Evolutionary conservation across 2,797 vertebrate species (phyloP), one percentile per base, ranked within the genome.

Genomic region (Gymnothorax reevesii): DNA sequence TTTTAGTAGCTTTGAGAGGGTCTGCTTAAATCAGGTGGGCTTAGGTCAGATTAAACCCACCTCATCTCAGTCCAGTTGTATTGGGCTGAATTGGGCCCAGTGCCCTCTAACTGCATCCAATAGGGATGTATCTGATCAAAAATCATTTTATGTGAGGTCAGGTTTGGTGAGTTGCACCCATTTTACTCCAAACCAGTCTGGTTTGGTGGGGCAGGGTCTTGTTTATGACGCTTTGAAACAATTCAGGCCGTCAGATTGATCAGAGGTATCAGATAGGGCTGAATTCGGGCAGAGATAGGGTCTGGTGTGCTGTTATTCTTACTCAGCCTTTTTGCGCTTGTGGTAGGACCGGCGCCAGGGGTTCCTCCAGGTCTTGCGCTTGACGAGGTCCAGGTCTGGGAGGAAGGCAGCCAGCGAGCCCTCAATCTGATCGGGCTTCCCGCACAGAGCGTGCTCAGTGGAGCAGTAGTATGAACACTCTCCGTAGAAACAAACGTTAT

Each of bases 381-480:
- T 99, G 83, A 98, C 99, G 89, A 99, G 92, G 0, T 97, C 97
- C 91, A 98, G 92, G 90, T 99, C 98, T 0, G 98, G 99, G 73
- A 99, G 96, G 93, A 99, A 99, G 84, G 98, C 98, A 0, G 98
- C 99, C 33, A 99, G 94, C 0, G 99, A 99, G 33, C 97, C 98
- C 91, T 99, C 98, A 0, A 99, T 98, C 94, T 98, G 97, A 90
- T 99, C 98, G 0, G 99, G 98, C 90, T 97, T 97, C 60, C 99
- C 98, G 0, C 99, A 99, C 85, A 99, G 95, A 33, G 98, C 98
- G 0, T 99, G 99, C 92, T 99, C 99, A 0, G 98, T 99, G 20
- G 98, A 99, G 91, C 99, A 99, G 95, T 99, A 99, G 94, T 99
- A 99, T 0, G 98, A 99, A 49, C 99, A 99, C 89, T 99, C 98